These are phyloP conservation scores for Acanthiza pusilla DNA, from an alignment of 2,797 vertebrate genomes.

Conservation along the genomic window DNA sequence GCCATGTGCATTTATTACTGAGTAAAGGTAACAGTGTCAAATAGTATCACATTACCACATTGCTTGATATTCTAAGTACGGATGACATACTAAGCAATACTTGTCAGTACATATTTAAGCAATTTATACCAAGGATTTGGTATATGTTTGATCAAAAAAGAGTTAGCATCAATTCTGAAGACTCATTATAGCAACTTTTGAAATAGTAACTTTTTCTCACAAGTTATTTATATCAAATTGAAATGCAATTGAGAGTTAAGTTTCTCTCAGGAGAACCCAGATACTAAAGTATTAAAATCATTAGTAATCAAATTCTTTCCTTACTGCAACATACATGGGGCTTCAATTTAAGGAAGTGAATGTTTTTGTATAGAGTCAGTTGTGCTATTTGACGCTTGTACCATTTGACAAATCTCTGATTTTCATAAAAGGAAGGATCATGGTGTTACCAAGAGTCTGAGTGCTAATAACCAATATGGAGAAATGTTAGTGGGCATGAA, in stretches of 20 bases:
- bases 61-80: neutral
- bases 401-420: neutral
- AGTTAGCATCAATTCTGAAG: neutral
- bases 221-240: neutral
- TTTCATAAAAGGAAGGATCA: neutral
- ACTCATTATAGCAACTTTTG: neutral
- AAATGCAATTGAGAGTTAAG: neutral
- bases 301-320: neutral
- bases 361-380: neutral
- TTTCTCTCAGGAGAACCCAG: neutral
- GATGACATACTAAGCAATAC: neutral
- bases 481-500: neutral
- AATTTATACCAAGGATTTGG: neutral
- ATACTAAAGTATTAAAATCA: neutral
- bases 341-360: neutral
- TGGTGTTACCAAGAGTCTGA: neutral
- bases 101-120: neutral
- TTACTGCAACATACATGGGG: neutral
- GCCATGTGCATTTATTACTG: neutral
- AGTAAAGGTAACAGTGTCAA: neutral
- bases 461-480: neutral
- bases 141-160: neutral
- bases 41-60: neutral
- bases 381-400: neutral
- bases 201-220: neutral